These are phyloP conservation scores for Cheirogaleus medius DNA, from an alignment of 2,113 vertebrate species.

Conservation along the genomic window DNA sequence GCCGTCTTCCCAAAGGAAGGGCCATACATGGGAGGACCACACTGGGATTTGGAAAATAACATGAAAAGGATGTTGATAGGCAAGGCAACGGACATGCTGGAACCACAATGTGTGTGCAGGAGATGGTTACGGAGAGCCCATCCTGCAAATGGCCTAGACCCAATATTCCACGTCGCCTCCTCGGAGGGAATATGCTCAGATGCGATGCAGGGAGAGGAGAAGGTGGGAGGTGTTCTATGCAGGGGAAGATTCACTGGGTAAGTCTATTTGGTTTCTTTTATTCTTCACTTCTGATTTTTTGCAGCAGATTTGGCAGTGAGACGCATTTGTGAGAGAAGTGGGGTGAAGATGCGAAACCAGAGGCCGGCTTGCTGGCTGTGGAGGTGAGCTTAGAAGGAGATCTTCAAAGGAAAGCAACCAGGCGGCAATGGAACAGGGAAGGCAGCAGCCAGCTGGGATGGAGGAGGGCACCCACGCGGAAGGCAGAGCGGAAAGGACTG, in stretches of 20 bases:
- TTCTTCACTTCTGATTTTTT: neutral
- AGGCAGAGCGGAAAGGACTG: neutral
- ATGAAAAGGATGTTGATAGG: neutral
- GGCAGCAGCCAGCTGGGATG: accelerated
- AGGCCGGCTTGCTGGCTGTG: neutral
- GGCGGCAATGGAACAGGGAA: neutral
- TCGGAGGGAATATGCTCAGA: neutral
- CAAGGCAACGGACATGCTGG: neutral
- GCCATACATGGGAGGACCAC: too few species aligned
- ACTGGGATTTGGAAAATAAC: neutral
- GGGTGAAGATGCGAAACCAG: accelerated
- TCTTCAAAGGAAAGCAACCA: neutral
- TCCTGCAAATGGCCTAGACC: accelerated
- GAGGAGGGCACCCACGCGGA: neutral
- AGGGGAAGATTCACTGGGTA: accelerated
- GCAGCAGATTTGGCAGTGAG: neutral
- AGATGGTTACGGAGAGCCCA: too few species aligned
- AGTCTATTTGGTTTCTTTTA: neutral
- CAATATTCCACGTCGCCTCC: accelerated
- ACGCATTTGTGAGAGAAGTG: neutral
- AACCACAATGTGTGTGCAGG: accelerated
- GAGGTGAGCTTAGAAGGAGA: neutral
- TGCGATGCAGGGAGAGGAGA: accelerated
- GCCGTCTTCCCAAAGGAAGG: neutral
- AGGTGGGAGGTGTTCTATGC: neutral